Evolutionary conservation across 2,888 invertebrate genomes (phyloP), one percentile per base, ranked within the genome.

Genomic region (Diogma glabrata): DNA sequence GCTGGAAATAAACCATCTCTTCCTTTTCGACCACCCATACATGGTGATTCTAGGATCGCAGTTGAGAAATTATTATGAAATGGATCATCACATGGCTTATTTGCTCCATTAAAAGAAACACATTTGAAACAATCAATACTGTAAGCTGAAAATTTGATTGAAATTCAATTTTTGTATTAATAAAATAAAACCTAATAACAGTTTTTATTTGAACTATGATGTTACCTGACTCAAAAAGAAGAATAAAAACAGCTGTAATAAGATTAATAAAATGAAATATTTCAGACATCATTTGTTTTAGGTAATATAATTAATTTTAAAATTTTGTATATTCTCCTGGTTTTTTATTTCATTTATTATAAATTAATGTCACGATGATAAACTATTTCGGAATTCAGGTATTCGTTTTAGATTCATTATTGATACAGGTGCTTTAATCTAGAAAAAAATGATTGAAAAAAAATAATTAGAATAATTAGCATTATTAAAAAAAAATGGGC

Each of bases 81-180:
- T 1, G 94, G 92, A 69, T 97, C 97, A 66, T 97, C 96, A 67
- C 95, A 94, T 1, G 87, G 81, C 50, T 57, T 79, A 66, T 92
- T 90, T 60, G 80, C 77, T 20, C 88, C 86, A 66, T 91, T 88
- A 71, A 90, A 81, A 1, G 95, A 96, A 47, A 91, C 87, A 67
- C 97, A 97, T 68, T 94, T 94, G 77, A 95, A 97, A 67, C 96
- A 97, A 71, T 95, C 96, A 64, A 97, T 93, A 50, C 79, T 74
- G 56, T 70, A 67, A 16, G 72, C 81, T 80, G 63, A 19, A 66
- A 48, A 30, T 19, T 43, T 22, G 9, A 24, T 7, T 7, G 24
- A 24, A 24, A 24, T 9, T 24, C 9, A 24, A n/a, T n/a, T 23
- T 45, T 22, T 23, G n/a, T 19, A 40, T 19, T 16, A 19, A 12